Evolutionary conservation across 2,888 invertebrate genomes (phyloP).

Genomic region (Horisme vitalbata): DNA sequence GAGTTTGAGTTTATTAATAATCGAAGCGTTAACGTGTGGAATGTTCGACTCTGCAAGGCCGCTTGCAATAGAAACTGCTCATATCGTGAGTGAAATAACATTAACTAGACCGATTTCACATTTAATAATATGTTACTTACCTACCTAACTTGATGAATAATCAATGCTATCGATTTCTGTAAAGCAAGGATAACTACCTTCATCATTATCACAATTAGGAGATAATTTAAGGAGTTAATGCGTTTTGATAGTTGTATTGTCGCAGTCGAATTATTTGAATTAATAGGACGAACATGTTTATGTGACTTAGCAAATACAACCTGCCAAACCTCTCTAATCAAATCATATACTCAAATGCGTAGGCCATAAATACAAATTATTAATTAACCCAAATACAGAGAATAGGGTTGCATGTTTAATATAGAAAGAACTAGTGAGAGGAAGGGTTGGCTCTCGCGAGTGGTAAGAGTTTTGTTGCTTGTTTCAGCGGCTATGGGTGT

Average conservation of each 20-base stretch:
- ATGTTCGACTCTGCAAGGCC: conserved; percentile 79
- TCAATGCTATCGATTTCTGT: conserved; percentile 31
- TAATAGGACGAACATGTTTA: too few relatives aligned
- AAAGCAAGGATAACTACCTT: conserved; percentile 30
- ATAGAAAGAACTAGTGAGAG: too few relatives aligned
- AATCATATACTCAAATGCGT: too few relatives aligned
- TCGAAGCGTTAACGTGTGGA: conserved; percentile 80
- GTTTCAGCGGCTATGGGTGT: conserved; percentile 82
- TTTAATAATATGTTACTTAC: conserved; percentile 59
- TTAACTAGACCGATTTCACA: conserved; percentile 73
- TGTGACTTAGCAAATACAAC: too few relatives aligned
- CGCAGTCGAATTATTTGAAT: too few relatives aligned
- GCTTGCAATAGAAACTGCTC: conserved; percentile 79
- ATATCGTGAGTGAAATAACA: conserved; percentile 78
- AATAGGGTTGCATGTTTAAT: too few relatives aligned
- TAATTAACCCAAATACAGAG: too few relatives aligned
- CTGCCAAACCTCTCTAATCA: too few relatives aligned
- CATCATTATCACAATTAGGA: conserved; percentile 16
- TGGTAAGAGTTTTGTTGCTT: conserved; percentile 15
- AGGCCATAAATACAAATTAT: too few relatives aligned
- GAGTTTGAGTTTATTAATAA: conserved; percentile 78
- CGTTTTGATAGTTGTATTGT: conserved; percentile 1
- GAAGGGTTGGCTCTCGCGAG: too few relatives aligned
- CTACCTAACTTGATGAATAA: conserved; percentile 36
- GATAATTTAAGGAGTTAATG: conserved; percentile 5